Conservation (phyloP, 2,113 vertebrate genomes). For the Alethe castanea region DNA sequence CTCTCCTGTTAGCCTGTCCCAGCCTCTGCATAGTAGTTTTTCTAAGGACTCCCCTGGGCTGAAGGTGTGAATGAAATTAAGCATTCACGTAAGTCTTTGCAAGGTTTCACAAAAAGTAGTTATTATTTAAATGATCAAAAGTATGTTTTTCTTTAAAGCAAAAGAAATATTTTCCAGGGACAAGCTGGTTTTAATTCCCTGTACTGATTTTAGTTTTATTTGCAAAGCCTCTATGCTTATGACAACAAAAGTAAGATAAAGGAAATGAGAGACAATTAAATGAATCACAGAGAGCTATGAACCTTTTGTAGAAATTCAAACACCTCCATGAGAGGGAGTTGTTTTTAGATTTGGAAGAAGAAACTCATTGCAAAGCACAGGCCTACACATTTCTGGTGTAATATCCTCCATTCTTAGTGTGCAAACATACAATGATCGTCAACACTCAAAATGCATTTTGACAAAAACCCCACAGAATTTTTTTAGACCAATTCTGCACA, state of each 20-base stretch:
- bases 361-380: background rate
- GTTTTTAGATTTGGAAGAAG: background rate
- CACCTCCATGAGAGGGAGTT: background rate
- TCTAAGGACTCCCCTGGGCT: background rate
- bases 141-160: background rate
- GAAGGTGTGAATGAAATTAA: background rate
- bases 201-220: background rate
- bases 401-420: background rate
- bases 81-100: background rate
- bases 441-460: background rate
- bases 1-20: background rate
- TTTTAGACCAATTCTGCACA: background rate
- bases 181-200: background rate
- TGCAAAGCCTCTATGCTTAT: background rate
- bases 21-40: background rate
- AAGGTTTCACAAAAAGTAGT: background rate
- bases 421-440: background rate
- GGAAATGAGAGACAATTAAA: background rate
- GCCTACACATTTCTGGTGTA: background rate
- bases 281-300: background rate
- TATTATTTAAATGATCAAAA: background rate
- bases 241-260: background rate
- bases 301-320: background rate
- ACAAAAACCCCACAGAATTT: background rate
- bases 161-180: background rate